phyloP scores from a whole-genome alignment of 2,113 vertebrate genomes.

The Epinephelus lanceolatus region DNA sequence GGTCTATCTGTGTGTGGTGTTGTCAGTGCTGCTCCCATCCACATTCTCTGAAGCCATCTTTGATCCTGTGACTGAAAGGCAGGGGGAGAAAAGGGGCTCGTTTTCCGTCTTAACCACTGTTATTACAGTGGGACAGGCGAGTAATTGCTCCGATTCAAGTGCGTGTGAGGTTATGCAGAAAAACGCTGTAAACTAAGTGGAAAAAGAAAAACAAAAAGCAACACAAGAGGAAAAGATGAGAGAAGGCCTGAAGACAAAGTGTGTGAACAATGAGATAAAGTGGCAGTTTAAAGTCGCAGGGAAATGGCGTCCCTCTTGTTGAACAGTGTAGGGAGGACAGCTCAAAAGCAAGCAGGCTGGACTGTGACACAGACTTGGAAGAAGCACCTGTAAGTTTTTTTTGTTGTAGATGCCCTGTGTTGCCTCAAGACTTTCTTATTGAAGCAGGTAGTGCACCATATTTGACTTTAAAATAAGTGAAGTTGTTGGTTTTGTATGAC shows the following conservation, averaged over 20 bases:
- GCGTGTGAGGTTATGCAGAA: constrained; percentile 43
- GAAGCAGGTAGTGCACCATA: neutral
- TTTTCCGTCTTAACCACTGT: constrained; percentile 54
- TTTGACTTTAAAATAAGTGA: neutral
- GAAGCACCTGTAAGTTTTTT: neutral
- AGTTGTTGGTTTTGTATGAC: neutral
- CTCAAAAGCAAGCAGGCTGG: neutral
- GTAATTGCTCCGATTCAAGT: constrained; percentile 44
- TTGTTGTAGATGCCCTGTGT: neutral
- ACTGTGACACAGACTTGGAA: constrained; percentile 1
- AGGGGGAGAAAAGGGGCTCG: neutral
- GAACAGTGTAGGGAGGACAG: neutral
- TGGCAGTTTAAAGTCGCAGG: constrained; percentile 28
- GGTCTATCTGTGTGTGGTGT: neutral
- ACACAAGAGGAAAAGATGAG: neutral
- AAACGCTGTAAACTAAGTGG: constrained; percentile 35
- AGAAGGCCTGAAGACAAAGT: constrained; percentile 16
- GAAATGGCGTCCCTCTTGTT: constrained; percentile 21
- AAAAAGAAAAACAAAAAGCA: constrained; percentile 14
- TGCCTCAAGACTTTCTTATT: neutral
- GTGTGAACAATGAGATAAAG: constrained; percentile 32
- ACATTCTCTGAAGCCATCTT: constrained; percentile 53
- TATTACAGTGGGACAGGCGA: constrained; percentile 37
- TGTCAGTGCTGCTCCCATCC: constrained; percentile 45
- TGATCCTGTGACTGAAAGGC: constrained; percentile 52